Conservation (phyloP, 1,140 invertebrate genomes). For the Drosophila lowei region DNA sequence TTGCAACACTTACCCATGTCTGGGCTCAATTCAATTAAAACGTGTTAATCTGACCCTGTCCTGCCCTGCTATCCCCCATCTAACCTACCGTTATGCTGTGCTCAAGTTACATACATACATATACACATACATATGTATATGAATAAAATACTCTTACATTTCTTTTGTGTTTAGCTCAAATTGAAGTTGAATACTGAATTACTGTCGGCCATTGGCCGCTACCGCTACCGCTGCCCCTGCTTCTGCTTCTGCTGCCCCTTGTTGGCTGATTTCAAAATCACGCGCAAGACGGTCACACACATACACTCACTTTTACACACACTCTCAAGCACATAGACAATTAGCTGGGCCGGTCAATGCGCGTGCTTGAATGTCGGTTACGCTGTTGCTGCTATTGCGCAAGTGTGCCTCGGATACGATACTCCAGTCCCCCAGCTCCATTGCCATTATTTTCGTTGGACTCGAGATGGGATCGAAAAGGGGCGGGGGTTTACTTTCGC, state of each 20-base stretch:
- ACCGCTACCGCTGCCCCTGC: conserved; percentile 42
- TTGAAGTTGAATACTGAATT: conserved; percentile 43
- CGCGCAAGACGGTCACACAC: conserved; percentile 22
- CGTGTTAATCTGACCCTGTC: conserved; percentile 50
- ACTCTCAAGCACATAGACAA: conserved; percentile 29
- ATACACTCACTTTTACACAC: conserved; percentile 26
- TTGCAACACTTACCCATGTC: conserved; percentile 60
- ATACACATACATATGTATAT: conserved; percentile 1
- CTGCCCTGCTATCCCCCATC: conserved; percentile 18
- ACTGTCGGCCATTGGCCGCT: conserved; percentile 9
- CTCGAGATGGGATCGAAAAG: conserved; percentile 5
- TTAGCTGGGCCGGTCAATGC: conserved; percentile 64
- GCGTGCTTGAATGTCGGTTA: conserved; percentile 61
- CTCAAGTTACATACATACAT: conserved; percentile 13
- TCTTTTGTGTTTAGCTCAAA: conserved; percentile 51
- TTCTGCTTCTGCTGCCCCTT: conserved; percentile 47
- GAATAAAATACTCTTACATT: conserved; percentile 45
- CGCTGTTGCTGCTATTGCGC: conserved; percentile 57
- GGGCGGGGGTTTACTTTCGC: conserved; percentile 65
- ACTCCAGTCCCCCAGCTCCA: conserved; percentile 36
- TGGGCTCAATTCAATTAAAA: conserved; percentile 57
- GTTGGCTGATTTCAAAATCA: conserved; percentile 53
- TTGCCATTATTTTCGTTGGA: conserved; percentile 57
- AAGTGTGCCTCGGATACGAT: conserved; percentile 51
- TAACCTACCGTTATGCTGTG: conserved; percentile 5